Percentiles rank a stretch among this genome's conserved stretches.
Conservation (phyloP, 2,797 vertebrate species). For the Pristis pectinata region DNA sequence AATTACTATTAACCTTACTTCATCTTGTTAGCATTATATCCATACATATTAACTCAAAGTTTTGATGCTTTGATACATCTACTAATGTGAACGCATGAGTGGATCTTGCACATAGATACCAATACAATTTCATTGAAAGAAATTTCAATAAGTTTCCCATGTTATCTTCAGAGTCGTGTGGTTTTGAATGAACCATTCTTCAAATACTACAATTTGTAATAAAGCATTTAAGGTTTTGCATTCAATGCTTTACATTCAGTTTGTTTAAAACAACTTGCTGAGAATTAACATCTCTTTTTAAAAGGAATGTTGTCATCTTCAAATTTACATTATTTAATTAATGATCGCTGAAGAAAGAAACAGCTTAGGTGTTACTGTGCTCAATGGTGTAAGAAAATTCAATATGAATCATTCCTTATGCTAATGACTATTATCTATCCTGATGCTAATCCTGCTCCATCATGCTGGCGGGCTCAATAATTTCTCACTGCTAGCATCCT, state of each 20-base stretch:
- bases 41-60: not conserved
- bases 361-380: slow-evolving; percentile 19
- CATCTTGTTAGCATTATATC: too few species aligned
- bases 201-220: not conserved
- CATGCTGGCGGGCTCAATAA: not conserved
- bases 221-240: not conserved
- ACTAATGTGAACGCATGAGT: not conserved
- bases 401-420: slow-evolving; percentile 2
- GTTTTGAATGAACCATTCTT: not conserved
- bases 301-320: not conserved
- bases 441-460: slow-evolving; percentile 7
- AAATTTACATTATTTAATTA: not conserved
- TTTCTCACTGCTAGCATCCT: not conserved
- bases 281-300: not conserved
- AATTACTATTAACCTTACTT: too few species aligned
- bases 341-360: not conserved
- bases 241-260: not conserved
- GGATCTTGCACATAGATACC: not conserved
- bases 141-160: not conserved
- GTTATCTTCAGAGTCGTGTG: not conserved
- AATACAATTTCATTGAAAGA: not conserved
- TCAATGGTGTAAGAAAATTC: not conserved
- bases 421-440: slow-evolving; percentile 10
- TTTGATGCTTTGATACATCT: not conserved
- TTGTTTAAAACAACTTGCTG: too few species aligned